phyloP scores from a whole-genome alignment of 1,140 invertebrate genomes.

The Papilio helenus region DNA sequence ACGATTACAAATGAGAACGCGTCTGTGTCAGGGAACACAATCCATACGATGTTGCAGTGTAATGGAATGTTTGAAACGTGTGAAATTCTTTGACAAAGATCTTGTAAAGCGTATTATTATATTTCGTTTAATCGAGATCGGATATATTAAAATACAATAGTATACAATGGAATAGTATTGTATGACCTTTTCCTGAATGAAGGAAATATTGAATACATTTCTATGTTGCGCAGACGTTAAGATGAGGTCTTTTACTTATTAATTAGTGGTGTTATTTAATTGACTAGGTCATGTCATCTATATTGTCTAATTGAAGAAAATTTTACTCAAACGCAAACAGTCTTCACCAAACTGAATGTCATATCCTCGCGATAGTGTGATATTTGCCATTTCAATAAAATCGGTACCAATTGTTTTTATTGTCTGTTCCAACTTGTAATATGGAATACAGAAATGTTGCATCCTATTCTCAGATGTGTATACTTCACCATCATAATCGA shows the following conservation, averaged over 20 bases:
- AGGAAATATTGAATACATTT: neutral
- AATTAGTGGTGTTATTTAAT: neutral
- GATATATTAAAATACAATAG: neutral
- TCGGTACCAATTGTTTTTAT: no score
- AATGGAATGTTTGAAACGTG: slow-evolving; percentile 7
- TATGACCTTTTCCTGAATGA: neutral
- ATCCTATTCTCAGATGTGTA: neutral
- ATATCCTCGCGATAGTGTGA: no score
- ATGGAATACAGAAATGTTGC: neutral
- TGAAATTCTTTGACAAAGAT: slow-evolving; percentile 14
- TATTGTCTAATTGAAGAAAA: neutral
- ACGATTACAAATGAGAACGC: slow-evolving; percentile 16
- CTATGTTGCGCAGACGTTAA: neutral
- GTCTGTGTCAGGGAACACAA: neutral
- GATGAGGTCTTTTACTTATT: neutral
- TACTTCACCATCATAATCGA: neutral
- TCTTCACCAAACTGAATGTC: no score
- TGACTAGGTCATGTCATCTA: neutral
- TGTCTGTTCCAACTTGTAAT: neutral
- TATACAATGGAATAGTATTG: neutral
- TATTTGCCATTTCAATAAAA: no score
- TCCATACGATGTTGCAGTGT: neutral
- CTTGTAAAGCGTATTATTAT: neutral
- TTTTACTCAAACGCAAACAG: no score
- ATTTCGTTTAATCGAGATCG: neutral